Evolutionary conservation across 2,113 vertebrate species (phyloP), one percentile per base, ranked within the genome.

Genomic region (Podarcis cretensis): DNA sequence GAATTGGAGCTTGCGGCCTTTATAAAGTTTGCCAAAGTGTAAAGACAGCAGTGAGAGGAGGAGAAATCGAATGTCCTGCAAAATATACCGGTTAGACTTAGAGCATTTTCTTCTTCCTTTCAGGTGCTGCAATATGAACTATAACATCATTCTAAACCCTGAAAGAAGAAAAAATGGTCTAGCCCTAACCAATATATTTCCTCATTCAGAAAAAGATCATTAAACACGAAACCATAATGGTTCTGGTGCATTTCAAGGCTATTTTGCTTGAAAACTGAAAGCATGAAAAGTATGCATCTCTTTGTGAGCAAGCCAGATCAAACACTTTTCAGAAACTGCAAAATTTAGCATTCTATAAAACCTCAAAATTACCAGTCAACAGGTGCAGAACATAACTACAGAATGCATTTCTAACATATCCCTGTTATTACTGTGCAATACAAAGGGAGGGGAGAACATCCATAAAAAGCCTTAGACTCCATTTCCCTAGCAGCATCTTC

Each of bases 191-290:
- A 54, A 54, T 54, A 84, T 86, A 59, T 14, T 0, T 84, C 30
- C 85, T 93, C 90, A 85, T 92, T 74, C 3, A 86, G 69, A 80
- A 2, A 87, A 59, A 1, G n/a, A 87, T 13, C 88, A 89, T 87
- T 89, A 66, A 87, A 2, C 75, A 76, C 13, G 59, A 86, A 93
- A 89, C 86, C 92, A 71, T 48, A 48, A 82, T 87, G 85, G 35
- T 80, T 87, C 79, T 83, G 65, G 77, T 73, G 59, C 32, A 4
- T 63, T 91, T 87, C 37, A 43, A 65, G 85, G 59, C 85, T 78
- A 73, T 93, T 93, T 85, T 81, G 80, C 88, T 89, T 68, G 81
- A 92, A 91, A 78, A 85, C 83, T 93, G 86, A 83, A 84, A 95
- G 90, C 85, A 94, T 83, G 89, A 87, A 69, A 79, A 25, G 10